Evolutionary conservation across 2,797 vertebrate genomes (phyloP).

Genomic region (Muscicapa comitata): DNA sequence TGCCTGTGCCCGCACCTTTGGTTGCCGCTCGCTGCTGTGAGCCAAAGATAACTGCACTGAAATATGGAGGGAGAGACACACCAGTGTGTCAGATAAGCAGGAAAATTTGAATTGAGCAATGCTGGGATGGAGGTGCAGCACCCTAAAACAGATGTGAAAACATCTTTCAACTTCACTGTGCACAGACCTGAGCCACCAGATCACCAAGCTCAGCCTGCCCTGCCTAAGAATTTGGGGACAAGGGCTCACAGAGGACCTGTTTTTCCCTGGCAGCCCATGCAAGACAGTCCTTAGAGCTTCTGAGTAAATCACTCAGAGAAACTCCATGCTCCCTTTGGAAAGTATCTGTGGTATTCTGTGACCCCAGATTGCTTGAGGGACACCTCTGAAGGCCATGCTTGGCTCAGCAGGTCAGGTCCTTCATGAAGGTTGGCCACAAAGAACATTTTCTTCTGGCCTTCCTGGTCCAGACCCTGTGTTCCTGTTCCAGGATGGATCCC

Average conservation of each 20-base stretch:
- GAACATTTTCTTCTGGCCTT: constrained; percentile 19
- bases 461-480: background rate
- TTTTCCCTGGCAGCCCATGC: background rate
- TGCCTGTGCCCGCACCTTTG: accelerated
- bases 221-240: background rate
- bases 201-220: background rate
- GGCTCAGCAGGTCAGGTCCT: background rate
- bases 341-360: background rate
- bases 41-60: background rate
- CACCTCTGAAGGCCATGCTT: background rate
- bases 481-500: constrained; percentile 18
- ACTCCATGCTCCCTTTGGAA: background rate
- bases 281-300: background rate
- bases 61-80: accelerated
- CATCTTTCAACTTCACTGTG: background rate
- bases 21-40: accelerated
- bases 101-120: background rate
- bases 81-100: background rate
- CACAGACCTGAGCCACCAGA: background rate
- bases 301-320: background rate
- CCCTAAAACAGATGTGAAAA: background rate
- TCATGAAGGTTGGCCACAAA: background rate
- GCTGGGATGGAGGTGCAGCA: background rate
- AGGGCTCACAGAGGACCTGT: background rate
- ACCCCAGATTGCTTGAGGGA: background rate